Percentiles rank a stretch among this genome's conserved stretches.
Conservation (phyloP, 2,888 invertebrate species). For the Sepiola atlantica region DNA sequence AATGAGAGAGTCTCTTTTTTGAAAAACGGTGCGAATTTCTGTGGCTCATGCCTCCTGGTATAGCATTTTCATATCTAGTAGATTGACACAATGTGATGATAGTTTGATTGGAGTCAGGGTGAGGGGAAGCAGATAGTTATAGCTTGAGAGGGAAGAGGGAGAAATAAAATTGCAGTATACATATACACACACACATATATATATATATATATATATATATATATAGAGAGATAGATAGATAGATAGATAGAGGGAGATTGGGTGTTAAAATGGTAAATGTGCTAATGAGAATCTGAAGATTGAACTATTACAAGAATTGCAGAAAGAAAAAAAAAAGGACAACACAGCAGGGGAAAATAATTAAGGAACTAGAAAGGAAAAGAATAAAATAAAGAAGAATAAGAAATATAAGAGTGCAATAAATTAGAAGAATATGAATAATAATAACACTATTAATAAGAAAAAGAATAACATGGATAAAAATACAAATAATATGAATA, state of each 20-base stretch:
- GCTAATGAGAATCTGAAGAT: neutral
- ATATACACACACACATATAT: neutral
- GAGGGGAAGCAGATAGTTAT: neutral
- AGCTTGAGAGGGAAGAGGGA: neutral
- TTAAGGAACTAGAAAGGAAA: neutral
- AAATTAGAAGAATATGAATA: too few relatives aligned
- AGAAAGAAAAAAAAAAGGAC: neutral
- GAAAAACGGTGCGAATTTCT: neutral
- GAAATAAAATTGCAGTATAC: too few relatives aligned
- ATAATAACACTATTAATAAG: too few relatives aligned
- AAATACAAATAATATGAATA: too few relatives aligned
- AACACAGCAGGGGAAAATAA: neutral
- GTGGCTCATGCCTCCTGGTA: neutral
- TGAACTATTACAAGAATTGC: neutral
- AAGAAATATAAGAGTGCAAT: too few relatives aligned
- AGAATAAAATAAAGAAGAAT: too few relatives aligned
- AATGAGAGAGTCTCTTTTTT: neutral
- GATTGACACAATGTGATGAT: slow-evolving; percentile 21
- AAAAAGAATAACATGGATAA: too few relatives aligned
- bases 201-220: too few relatives aligned
- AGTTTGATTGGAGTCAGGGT: neutral
- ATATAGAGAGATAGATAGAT: too few relatives aligned
- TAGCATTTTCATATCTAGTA: neutral
- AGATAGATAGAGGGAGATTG: too few relatives aligned
- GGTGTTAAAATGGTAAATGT: neutral